Evolutionary conservation across 2,113 vertebrate genomes (phyloP), one percentile per base, ranked within the genome.

Genomic region (Eleginops maclovinus): DNA sequence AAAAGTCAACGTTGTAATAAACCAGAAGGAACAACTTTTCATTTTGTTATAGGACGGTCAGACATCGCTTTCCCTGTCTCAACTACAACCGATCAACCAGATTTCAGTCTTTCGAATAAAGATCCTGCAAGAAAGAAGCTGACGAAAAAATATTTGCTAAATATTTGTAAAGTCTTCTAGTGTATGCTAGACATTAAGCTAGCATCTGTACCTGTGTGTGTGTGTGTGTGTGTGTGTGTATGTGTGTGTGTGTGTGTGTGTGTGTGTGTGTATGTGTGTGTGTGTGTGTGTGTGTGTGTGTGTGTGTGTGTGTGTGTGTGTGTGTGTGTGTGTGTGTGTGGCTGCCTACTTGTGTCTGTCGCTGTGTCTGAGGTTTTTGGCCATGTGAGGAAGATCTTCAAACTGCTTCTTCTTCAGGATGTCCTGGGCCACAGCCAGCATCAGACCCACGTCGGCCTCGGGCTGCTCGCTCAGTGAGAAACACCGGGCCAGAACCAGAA

Each of bases 391-490:
- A 73, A 97, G 95, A 82, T 90, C 78, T 28, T 97, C 96, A 92
- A 96, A 98, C 58, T 46, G 14, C 1, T 94, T 95, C 93, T 95
- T 98, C 89, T 90, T 96, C 31, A 99, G 90, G 53, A 94, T 85
- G 72, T 96, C 91, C 83, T 97, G 97, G 67, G 94, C 95, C 40
- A 90, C 65, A 16, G 96, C 91, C 77, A 97, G 80, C 82, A 97
- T 88, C 62, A 88, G 31, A n/a, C 72, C 75, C 54, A 91, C 12
- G 11, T 96, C 92, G 56, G 46, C 49, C 61, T 91, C 87, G 0
- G 69, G 58, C 31, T 89, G 81, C 69, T 95, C 60, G 43, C 63
- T 89, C 19, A 89, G 76, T 0, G 91, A 69, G 46, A 96, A 97
- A 68, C 83, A 73, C 63, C 95, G 95, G 10, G 92, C 94, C 28